A percentile compares a stretch with the other conserved stretches of the same genome.
Evolutionary conservation across 2,888 invertebrate genomes (phyloP).

Genomic region (Troglohyphantes excavatus): DNA sequence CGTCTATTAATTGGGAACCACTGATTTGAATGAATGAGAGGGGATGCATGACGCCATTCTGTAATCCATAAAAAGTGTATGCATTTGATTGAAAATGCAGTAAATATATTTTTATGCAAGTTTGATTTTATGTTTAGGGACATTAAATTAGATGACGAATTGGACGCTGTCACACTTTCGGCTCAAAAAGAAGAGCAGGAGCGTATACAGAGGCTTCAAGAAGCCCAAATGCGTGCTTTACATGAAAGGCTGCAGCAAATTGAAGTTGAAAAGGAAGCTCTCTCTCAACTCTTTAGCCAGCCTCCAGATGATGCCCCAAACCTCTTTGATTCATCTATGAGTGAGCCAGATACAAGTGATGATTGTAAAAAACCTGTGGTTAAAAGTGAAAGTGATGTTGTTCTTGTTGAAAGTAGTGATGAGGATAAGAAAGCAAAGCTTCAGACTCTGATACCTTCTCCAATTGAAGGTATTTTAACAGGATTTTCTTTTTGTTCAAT

Average conservation of each 20-base stretch:
- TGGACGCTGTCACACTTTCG: slow-evolving; percentile 94
- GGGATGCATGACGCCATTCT: too few relatives aligned
- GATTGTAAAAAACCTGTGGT: slow-evolving; percentile 33
- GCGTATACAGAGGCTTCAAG: slow-evolving; percentile 83
- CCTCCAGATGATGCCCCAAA: slow-evolving; percentile 62
- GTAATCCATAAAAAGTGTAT: too few relatives aligned
- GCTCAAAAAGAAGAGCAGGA: slow-evolving; percentile 97
- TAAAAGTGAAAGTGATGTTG: slow-evolving; percentile 77
- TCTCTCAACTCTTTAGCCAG: slow-evolving; percentile 77
- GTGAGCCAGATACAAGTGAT: slow-evolving; percentile 45
- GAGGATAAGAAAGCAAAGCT: slow-evolving; percentile 78
- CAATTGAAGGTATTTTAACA: slow-evolving; percentile 71
- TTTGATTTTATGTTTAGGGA: slow-evolving; percentile 85
- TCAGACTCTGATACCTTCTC: slow-evolving; percentile 70
- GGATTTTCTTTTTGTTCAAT: too few relatives aligned
- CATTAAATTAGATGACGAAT: slow-evolving; percentile 95
- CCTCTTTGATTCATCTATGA: slow-evolving; percentile 75
- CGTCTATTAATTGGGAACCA: too few relatives aligned
- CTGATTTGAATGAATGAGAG: too few relatives aligned
- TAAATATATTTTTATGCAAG: too few relatives aligned
- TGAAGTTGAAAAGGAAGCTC: slow-evolving; percentile 78
- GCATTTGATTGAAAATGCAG: too few relatives aligned
- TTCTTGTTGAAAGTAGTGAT: slow-evolving; percentile 79
- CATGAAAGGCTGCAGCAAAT: slow-evolving; percentile 80
- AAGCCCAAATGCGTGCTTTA: slow-evolving; percentile 82